Evolutionary conservation across 2,797 vertebrate species (phyloP), one percentile per base, ranked within the genome.

Genomic region (Cephalopachus bancanus): DNA sequence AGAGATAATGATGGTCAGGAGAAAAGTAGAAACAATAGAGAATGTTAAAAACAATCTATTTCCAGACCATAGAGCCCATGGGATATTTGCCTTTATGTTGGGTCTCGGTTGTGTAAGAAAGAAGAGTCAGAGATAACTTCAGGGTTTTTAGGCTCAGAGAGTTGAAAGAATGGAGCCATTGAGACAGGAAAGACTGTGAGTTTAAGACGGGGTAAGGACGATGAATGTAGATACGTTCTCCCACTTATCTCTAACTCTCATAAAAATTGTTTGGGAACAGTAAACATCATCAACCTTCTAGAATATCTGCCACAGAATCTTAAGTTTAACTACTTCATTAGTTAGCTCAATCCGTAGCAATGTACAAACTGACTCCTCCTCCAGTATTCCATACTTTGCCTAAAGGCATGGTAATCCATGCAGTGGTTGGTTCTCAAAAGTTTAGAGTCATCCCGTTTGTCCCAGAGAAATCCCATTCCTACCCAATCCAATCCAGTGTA

Each of bases 301-400:
- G 9, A 30, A 69, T 49, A 85, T 1, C 0, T 81, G 84, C 19
- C 10, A 72, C 2, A 64, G 7, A 15, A 37, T 76, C 30, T 86
- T n/a, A 80, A 57, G 30, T 81, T 64, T 94, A 69, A 85, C 37
- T 37, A 37, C 37, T 69, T 87, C 30, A 91, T 91, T 88, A 80
- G 1, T 76, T 7, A 96, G 37, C 17, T 92, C 22, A 88, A 5
- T 84, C 87, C 62, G 28, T 49, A 89, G 8, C 20, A 89, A 59
- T 84, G 15, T 71, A 86, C 5, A 62, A 78, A 76, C 4, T 33
- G 79, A 17, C 33, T 69, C 22, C 15, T 86, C 30, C 83, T 80
- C 14, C 7, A 71, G 3, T 59, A 84, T 44, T 78, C 20, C 6
- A 19, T 72, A 49, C 14, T 86, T 90, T 79, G 1, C 69, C 81